These are phyloP conservation scores for Pardosa pseudoannulata DNA, from an alignment of 2,888 invertebrate species.

Conservation along the genomic window DNA sequence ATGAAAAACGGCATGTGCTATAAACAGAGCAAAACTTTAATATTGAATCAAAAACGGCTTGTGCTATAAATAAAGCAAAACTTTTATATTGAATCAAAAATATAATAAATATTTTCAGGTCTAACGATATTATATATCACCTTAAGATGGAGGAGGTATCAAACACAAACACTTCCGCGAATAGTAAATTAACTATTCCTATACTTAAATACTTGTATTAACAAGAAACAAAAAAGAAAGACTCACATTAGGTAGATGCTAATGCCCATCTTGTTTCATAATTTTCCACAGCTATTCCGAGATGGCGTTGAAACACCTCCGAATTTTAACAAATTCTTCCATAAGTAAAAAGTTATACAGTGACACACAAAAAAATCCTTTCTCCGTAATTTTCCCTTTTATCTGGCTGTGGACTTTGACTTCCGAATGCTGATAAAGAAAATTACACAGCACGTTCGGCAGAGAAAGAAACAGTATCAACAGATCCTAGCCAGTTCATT, in stretches of 20 bases:
- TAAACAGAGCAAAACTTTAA: too few species aligned
- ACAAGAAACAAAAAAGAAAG: not conserved
- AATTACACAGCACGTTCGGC: not conserved
- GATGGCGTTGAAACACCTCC: not conserved
- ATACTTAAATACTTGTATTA: too few species aligned
- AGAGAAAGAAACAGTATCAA: too few species aligned
- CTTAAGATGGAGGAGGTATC: not conserved
- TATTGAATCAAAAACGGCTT: too few species aligned
- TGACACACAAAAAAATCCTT: conserved; percentile 19
- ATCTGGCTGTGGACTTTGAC: not conserved
- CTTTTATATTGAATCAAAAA: too few species aligned
- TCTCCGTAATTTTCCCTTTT: not conserved
- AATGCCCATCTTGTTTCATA: not conserved
- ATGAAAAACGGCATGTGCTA: too few species aligned
- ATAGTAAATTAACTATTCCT: too few species aligned
- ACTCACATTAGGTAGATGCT: conserved; percentile 22
- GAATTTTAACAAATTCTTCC: not conserved
- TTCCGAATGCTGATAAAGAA: not conserved
- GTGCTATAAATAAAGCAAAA: too few species aligned
- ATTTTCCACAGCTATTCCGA: not conserved
- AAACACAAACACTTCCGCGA: too few species aligned
- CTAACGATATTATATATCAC: too few species aligned
- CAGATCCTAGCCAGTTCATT: too few species aligned
- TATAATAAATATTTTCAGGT: too few species aligned
- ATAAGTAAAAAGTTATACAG: not conserved